These are phyloP conservation scores for Esperia sulphurella DNA, from an alignment of 2,888 invertebrate species.

Conservation along the genomic window DNA sequence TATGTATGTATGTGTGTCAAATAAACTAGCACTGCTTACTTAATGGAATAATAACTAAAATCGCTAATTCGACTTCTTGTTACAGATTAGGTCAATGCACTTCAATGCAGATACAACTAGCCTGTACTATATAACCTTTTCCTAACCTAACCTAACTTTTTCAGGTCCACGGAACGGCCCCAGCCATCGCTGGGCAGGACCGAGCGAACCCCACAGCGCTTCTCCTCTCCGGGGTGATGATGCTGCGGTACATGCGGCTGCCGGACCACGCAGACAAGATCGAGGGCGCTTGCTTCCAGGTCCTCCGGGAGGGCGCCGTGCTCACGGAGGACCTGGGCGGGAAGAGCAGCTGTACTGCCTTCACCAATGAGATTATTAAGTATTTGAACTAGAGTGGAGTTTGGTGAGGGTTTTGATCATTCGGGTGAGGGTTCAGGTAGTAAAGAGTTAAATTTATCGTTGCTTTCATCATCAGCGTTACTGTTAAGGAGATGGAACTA, in stretches of 20 bases:
- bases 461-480: too few species aligned
- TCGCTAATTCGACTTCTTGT: too few species aligned
- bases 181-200: constrained; percentile 97
- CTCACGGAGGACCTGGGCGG: constrained; percentile 98
- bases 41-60: too few species aligned
- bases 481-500: too few species aligned
- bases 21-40: too few species aligned
- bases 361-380: constrained; percentile 90
- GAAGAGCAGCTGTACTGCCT: constrained; percentile 93
- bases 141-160: constrained; percentile 9
- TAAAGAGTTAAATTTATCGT: too few species aligned
- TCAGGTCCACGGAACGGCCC: constrained; percentile 97
- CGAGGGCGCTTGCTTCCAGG: constrained; percentile 89
- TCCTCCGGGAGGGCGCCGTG: constrained; percentile 89
- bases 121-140: neutral
- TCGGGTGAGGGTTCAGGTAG: neutral
- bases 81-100: too few species aligned
- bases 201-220: constrained; percentile 99
- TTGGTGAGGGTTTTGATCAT: neutral
- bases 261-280: constrained; percentile 86
- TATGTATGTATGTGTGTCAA: too few species aligned
- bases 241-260: constrained; percentile 95
- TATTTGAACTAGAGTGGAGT: constrained; percentile 25
- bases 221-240: constrained; percentile 97
- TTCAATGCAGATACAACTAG: neutral